phyloP scores from a whole-genome alignment of 2,888 invertebrate species.

The Tiphia femorata region DNA sequence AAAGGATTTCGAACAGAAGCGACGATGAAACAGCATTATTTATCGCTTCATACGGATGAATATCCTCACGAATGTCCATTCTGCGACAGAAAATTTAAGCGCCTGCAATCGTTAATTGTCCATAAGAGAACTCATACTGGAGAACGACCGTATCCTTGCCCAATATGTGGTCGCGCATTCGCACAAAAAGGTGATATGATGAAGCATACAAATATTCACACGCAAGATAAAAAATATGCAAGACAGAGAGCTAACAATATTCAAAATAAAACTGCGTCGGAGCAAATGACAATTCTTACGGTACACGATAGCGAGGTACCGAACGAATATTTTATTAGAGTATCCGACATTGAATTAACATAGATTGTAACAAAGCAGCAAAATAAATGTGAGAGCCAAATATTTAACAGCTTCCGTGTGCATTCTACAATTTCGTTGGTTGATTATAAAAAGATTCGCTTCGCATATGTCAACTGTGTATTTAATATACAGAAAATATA shows the following conservation, averaged over 20 bases:
- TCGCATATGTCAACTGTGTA: too few relatives aligned
- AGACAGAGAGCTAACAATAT: not conserved
- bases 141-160: not conserved
- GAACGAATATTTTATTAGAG: not conserved
- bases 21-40: constrained; percentile 24
- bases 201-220: constrained; percentile 2
- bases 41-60: constrained; percentile 5
- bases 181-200: constrained; percentile 3
- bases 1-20: constrained; percentile 27
- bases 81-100: constrained; percentile 23
- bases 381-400: too few relatives aligned
- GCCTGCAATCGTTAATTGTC: constrained; percentile 24
- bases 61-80: constrained; percentile 4
- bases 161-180: constrained; percentile 3
- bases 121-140: not conserved
- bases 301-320: not conserved
- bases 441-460: too few relatives aligned
- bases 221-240: not conserved
- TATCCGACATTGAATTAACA: not conserved
- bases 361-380: too few relatives aligned
- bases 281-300: not conserved
- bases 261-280: not conserved
- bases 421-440: too few relatives aligned
- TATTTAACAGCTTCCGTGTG: too few relatives aligned
- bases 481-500: too few relatives aligned